Percentiles rank a stretch among this genome's conserved stretches.
Evolutionary conservation across 2,888 invertebrate genomes (phyloP).

Genomic region (Beris morrisii): DNA sequence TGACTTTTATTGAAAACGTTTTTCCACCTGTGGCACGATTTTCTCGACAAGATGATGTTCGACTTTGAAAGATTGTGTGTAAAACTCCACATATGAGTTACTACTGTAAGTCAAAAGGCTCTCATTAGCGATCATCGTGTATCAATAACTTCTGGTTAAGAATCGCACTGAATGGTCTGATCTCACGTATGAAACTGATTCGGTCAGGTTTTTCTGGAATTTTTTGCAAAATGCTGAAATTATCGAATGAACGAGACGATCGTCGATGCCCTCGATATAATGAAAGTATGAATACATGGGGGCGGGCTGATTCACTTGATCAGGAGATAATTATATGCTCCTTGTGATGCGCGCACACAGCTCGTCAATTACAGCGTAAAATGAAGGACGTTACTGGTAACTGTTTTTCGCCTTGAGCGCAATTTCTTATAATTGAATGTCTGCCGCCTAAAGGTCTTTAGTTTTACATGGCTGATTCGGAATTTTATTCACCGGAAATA

Average conservation of each 20-base stretch:
- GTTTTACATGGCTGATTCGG: no score
- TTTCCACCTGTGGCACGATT: slow-evolving; percentile 21
- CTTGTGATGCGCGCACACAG: slow-evolving; percentile 20
- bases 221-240: slow-evolving; percentile 26
- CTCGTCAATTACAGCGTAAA: slow-evolving; percentile 20
- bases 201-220: slow-evolving; percentile 24
- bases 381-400: slow-evolving; percentile 26
- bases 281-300: slow-evolving; percentile 14
- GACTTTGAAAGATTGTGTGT: slow-evolving; percentile 16
- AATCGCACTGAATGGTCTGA: background rate
- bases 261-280: background rate
- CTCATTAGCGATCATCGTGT: slow-evolving; percentile 30
- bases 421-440: slow-evolving; percentile 4
- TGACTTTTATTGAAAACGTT: slow-evolving; percentile 11
- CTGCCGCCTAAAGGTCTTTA: background rate
- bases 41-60: background rate
- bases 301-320: slow-evolving; percentile 24
- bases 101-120: slow-evolving; percentile 19
- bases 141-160: slow-evolving; percentile 30
- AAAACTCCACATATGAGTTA: slow-evolving; percentile 18
- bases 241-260: slow-evolving; percentile 23
- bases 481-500: no score
- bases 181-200: slow-evolving; percentile 26
- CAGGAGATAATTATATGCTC: slow-evolving; percentile 30
- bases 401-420: slow-evolving; percentile 20